phyloP scores from a whole-genome alignment of 2,113 vertebrate species.

The Epinephelus moara region DNA sequence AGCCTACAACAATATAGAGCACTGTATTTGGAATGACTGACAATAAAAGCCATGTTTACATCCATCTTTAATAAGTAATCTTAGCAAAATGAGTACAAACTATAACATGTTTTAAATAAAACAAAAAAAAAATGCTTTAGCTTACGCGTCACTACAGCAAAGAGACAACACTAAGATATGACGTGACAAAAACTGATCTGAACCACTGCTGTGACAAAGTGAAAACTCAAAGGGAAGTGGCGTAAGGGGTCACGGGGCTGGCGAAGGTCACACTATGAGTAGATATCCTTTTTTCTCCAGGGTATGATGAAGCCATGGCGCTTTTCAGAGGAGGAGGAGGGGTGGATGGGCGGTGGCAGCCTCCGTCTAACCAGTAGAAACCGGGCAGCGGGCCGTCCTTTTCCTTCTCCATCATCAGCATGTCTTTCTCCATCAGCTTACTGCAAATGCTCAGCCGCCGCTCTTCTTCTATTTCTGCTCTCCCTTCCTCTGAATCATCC shows the following conservation, averaged over 20 bases:
- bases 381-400: constrained; percentile 57
- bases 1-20: background rate
- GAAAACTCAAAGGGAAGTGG: constrained; percentile 81
- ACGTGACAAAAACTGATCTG: background rate
- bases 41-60: background rate
- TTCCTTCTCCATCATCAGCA: constrained; percentile 48
- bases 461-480: constrained; percentile 43
- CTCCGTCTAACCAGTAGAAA: constrained; percentile 32
- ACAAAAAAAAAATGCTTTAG: constrained; percentile 19
- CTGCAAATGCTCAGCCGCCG: constrained; percentile 30
- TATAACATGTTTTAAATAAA: background rate
- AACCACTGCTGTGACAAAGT: background rate
- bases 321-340: constrained; percentile 52
- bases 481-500: constrained; percentile 62
- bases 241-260: constrained; percentile 50
- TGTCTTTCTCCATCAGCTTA: constrained; percentile 21
- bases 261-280: constrained; percentile 67
- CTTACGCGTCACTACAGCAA: constrained; percentile 37
- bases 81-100: constrained; percentile 2
- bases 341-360: background rate
- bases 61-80: background rate
- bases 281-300: constrained; percentile 55
- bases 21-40: constrained; percentile 4
- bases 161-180: constrained; percentile 10
- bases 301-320: constrained; percentile 29